Evolutionary conservation across 2,797 vertebrate genomes (phyloP).

Genomic region (Gallirallus australis): DNA sequence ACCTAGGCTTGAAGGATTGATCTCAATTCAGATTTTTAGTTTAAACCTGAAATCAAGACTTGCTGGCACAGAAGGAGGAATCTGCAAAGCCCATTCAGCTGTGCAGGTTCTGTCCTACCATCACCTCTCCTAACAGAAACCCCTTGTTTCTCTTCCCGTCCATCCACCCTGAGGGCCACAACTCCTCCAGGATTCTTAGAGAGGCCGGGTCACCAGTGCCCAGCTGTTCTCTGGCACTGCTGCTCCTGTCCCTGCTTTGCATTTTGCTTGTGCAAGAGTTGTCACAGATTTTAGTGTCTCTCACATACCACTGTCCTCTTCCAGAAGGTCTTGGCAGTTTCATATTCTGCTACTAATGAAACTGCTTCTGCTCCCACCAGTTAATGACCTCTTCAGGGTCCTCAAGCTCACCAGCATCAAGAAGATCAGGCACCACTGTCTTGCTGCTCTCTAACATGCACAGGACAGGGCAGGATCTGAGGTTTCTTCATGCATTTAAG

Average conservation of each 20-base stretch:
- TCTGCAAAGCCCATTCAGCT: neutral
- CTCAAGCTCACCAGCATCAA: neutral
- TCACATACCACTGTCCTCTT: neutral
- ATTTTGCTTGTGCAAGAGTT: neutral
- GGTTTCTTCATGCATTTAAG: neutral
- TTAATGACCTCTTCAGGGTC: neutral
- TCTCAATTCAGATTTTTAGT: neutral
- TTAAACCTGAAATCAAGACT: neutral
- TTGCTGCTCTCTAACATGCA: neutral
- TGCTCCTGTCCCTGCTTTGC: neutral
- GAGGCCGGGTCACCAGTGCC: neutral
- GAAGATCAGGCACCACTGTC: neutral
- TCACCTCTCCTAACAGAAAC: neutral
- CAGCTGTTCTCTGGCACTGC: neutral
- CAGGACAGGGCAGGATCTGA: neutral
- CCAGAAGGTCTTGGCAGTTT: neutral
- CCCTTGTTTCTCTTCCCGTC: neutral
- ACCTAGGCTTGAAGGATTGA: neutral
- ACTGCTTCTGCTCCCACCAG: neutral
- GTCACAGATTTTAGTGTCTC: neutral
- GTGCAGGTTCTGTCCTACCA: neutral
- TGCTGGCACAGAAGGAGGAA: neutral
- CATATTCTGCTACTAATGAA: neutral
- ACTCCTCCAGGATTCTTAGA: neutral
- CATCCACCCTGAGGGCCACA: neutral